Evolutionary conservation across 2,888 invertebrate genomes (phyloP).

Genomic region (Mylabris sibirica): DNA sequence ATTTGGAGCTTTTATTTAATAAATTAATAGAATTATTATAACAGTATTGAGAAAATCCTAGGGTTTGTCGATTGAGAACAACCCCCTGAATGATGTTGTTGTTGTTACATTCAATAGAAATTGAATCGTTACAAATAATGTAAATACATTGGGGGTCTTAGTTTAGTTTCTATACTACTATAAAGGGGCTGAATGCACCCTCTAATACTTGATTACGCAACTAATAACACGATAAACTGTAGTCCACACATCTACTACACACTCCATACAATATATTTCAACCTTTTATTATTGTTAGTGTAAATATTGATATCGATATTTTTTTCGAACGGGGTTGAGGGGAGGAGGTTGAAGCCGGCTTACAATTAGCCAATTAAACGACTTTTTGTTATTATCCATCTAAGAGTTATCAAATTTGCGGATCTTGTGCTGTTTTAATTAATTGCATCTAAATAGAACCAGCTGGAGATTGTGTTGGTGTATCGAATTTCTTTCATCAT

Average conservation of each 20-base stretch:
- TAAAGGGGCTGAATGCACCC: conserved; percentile 8
- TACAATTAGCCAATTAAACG: conserved; percentile 7
- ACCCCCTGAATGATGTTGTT: neutral
- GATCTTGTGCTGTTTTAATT: conserved; percentile 8
- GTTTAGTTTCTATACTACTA: neutral
- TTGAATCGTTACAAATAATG: conserved; percentile 60
- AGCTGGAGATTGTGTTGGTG: neutral
- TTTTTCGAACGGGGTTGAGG: neutral
- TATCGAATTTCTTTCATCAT: conserved; percentile 7
- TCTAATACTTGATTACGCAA: conserved; percentile 59
- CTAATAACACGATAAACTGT: conserved; percentile 56
- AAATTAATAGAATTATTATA: conserved; percentile 35
- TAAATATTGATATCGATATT: conserved; percentile 15
- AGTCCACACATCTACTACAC: conserved; percentile 46
- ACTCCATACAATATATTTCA: neutral
- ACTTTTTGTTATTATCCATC: neutral
- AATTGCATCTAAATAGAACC: conserved; percentile 9
- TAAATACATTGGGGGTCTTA: conserved; percentile 50
- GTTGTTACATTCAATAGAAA: conserved; percentile 50
- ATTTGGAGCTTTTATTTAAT: conserved; percentile 8
- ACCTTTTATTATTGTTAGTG: conserved; percentile 9
- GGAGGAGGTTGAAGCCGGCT: neutral
- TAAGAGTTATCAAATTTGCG: conserved; percentile 5
- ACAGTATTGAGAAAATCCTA: conserved; percentile 29
- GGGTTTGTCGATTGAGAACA: conserved; percentile 7